phyloP scores from a whole-genome alignment of 2,797 vertebrate species.

The Craterocephalus amniculus region DNA sequence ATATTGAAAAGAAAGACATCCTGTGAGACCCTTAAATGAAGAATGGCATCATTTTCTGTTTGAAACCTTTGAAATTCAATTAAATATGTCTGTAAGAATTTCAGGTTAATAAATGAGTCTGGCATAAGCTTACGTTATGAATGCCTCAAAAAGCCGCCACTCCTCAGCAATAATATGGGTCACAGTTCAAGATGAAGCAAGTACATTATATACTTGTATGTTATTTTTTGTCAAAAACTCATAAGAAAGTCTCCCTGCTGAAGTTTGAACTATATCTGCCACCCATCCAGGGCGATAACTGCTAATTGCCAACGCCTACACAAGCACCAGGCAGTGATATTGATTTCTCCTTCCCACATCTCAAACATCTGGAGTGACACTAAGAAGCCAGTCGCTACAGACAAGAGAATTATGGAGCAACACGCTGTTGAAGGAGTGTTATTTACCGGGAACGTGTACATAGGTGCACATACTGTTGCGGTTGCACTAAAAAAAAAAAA shows the following conservation, averaged over 20 bases:
- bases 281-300: constrained; percentile 35
- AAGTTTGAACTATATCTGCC: constrained; percentile 63
- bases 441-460: constrained; percentile 33
- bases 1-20: background rate
- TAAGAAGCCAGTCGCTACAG: constrained; percentile 36
- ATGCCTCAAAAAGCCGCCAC: constrained; percentile 2
- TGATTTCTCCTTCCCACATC: constrained; percentile 63
- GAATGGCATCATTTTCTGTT: background rate
- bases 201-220: constrained; percentile 21
- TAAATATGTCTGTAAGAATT: background rate
- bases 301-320: constrained; percentile 71
- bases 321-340: constrained; percentile 50
- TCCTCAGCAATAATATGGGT: constrained; percentile 38
- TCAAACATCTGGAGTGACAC: constrained; percentile 64
- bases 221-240: constrained; percentile 59
- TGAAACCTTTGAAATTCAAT: background rate
- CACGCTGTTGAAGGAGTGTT: constrained; percentile 7
- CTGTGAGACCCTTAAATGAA: background rate
- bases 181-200: constrained; percentile 34
- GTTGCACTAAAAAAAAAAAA: constrained; percentile 16
- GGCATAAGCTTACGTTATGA: background rate
- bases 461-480: constrained; percentile 22
- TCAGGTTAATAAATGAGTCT: background rate
- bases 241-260: constrained; percentile 37
- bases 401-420: constrained; percentile 17